A percentile compares a stretch with the other conserved stretches of the same genome.
Conservation (phyloP, 2,888 invertebrate genomes). For the Amblyjoppa proteus region DNA sequence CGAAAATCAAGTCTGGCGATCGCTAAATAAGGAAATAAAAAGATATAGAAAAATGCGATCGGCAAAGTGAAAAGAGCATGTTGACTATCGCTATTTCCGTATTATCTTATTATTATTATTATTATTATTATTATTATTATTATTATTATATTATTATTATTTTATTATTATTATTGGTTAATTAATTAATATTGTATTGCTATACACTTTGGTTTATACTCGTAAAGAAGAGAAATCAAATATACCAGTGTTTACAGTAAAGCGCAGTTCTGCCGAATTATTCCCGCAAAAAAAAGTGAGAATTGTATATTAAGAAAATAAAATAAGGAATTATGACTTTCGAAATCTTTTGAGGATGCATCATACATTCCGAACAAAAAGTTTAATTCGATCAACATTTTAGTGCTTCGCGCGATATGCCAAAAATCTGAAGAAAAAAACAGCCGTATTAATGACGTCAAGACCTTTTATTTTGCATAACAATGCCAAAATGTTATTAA, state of each 20-base stretch:
- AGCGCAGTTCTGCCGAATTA: constrained; percentile 35
- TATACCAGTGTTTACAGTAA: constrained; percentile 83
- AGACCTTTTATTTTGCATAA: too few species aligned
- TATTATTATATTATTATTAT: constrained; percentile 73
- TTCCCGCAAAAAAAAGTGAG: constrained; percentile 11
- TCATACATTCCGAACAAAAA: too few species aligned
- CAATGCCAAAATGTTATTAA: too few species aligned
- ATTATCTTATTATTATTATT: constrained; percentile 75
- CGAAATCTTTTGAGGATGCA: neutral
- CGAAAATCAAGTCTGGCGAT: constrained; percentile 28
- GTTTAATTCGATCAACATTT: too few species aligned
- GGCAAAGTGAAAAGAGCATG: constrained; percentile 41
- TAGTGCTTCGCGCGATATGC: too few species aligned
- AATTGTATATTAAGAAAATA: neutral
- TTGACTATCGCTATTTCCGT: constrained; percentile 77
- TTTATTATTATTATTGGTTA: constrained; percentile 76
- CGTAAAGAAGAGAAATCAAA: constrained; percentile 79
- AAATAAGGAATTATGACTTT: neutral
- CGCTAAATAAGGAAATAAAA: constrained; percentile 34
- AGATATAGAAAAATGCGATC: constrained; percentile 24
- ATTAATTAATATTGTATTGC: constrained; percentile 75
- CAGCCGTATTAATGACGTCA: too few species aligned
- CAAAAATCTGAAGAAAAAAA: too few species aligned
- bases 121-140: constrained; percentile 74
- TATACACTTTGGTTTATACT: constrained; percentile 81